Conservation (phyloP, 2,797 vertebrate species). For the Hapalemur alaotrensis region DNA sequence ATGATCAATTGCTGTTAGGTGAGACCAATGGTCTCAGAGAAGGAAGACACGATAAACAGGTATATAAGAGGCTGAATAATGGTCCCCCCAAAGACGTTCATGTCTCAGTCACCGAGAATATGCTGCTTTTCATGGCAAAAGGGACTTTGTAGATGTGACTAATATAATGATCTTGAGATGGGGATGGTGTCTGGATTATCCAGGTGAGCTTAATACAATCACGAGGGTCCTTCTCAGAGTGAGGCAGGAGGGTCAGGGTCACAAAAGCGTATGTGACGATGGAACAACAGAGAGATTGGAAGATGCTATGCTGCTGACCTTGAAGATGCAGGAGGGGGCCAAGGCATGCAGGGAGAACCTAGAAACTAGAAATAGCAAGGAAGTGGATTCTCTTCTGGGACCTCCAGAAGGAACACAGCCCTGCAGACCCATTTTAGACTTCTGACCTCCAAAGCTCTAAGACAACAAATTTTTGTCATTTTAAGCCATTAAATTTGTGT, state of each 20-base stretch:
- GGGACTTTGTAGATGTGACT: not conserved
- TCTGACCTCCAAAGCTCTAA: not conserved
- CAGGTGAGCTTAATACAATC: not conserved
- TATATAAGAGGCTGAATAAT: not conserved
- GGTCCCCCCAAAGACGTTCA: not conserved
- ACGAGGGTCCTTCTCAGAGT: not conserved
- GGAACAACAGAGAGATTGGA: not conserved
- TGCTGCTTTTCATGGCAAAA: not conserved
- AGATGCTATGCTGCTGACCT: not conserved
- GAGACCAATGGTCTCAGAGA: not conserved
- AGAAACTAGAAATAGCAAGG: not conserved
- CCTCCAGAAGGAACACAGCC: not conserved
- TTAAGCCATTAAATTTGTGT: not conserved
- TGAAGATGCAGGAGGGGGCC: not conserved
- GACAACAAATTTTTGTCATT: not conserved
- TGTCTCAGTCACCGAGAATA: not conserved
- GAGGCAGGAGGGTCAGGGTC: not conserved
- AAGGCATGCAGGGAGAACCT: not conserved
- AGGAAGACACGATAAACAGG: not conserved
- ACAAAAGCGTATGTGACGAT: not conserved
- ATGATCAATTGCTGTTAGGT: not conserved
- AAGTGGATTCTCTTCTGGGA: not conserved
- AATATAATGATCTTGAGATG: not conserved
- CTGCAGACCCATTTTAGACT: not conserved
- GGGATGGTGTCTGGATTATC: not conserved